Base-by-base conservation (phyloP, 2,888 invertebrate species). In the Eupithecia exiguata region DNA sequence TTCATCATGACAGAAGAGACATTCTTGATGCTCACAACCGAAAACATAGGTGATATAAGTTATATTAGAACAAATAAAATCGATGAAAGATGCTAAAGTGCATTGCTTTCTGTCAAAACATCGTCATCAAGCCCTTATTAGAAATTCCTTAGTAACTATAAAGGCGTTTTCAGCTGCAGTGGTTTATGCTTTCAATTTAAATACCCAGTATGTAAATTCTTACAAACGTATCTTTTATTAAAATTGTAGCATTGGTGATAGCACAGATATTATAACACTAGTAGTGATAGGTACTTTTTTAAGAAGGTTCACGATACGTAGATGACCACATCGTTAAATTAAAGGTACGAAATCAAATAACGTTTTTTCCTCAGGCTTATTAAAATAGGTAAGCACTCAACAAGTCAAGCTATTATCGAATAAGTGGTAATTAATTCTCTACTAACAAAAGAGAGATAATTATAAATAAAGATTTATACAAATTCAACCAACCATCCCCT, bases 1-100 rank as follows among this genome's bases (percentile, higher is more conserved):
- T 90, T 90, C 88, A 89, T 90, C 90, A 90, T 85, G 87, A 80
- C 83, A 87, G 85, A 84, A 88, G 87, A 86, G 85, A 88, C 86
- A 72, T 36, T 74, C n/a, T 53, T 70, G 38, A 40, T 21, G 12
- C 66, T 40, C 21, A 14, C 30, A 18, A 35, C 62, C 62, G 35
- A 7, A 62, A 35, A 62, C 18, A 16, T 12, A 58, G 25, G 58
- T 14, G 62, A 35, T 62, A 35, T 62, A 30, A 53, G 53, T 61
- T 61, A 30, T 0, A 30, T 35, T 62, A 18, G 62, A 16, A 62
- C 9, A 62, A 38, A 35, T 62, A 62, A 62, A 61, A 21, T 62
- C 14, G 58, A 25, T 58, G 58, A 58, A 25, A 12, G 58, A 58
- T 58, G 58, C 58, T 25, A 58, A 53, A 58, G 25, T 58, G 58